Conservation (phyloP, 1,140 invertebrate genomes). For the Trinorchestia longiramus region DNA sequence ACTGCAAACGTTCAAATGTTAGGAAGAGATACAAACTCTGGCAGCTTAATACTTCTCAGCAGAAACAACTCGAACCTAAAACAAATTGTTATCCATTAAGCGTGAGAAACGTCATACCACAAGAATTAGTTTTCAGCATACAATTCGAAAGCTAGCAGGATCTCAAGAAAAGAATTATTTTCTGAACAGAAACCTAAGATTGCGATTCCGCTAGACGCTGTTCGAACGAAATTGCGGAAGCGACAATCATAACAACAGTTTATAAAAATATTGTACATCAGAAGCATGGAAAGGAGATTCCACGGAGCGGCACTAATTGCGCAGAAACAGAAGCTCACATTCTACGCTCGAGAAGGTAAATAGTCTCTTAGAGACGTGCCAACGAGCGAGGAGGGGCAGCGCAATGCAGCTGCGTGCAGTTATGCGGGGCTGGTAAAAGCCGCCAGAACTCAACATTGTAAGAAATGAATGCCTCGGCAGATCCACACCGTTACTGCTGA, state of each 20-base stretch:
- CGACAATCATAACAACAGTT: background rate
- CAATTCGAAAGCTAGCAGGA: background rate
- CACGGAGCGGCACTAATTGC: constrained; percentile 18
- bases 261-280: background rate
- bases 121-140: background rate
- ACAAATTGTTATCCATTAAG: background rate
- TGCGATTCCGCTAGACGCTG: background rate
- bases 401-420: background rate
- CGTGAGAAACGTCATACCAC: background rate
- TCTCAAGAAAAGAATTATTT: background rate
- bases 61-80: background rate
- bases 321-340: background rate
- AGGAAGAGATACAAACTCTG: background rate
- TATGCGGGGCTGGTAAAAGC: background rate
- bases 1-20: background rate
- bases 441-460: background rate
- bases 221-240: constrained; percentile 12
- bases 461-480: background rate
- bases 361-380: background rate
- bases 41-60: background rate
- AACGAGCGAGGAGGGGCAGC: background rate
- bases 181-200: background rate
- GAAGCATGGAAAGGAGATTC: background rate
- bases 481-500: background rate
- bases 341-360: constrained; percentile 37